These are phyloP conservation scores for Hypotaenidia philippensis DNA, from an alignment of 2,797 vertebrate species.

Conservation along the genomic window DNA sequence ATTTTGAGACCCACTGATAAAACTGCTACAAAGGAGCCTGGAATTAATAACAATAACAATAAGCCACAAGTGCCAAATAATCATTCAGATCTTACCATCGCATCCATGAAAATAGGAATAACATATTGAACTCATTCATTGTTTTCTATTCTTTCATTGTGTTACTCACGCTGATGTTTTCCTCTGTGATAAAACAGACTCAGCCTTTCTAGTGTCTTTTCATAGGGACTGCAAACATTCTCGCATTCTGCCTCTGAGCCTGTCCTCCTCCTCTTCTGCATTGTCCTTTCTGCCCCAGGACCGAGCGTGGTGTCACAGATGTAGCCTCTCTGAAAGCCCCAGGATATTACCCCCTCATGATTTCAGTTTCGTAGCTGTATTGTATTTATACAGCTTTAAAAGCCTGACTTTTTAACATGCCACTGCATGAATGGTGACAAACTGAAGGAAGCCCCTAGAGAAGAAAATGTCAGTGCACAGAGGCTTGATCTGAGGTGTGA, in stretches of 20 bases:
- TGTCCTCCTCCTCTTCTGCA: background rate
- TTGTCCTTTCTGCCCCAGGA: background rate
- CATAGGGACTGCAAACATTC: background rate
- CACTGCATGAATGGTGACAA: background rate
- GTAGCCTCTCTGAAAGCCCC: background rate
- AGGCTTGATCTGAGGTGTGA: background rate
- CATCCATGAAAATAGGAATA: background rate
- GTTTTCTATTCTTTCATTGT: background rate
- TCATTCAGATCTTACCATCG: background rate
- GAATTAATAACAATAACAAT: background rate
- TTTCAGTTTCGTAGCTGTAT: background rate
- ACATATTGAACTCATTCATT: background rate
- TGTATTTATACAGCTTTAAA: background rate
- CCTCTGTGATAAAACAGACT: background rate
- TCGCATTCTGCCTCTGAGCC: accelerated
- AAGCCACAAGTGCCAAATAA: background rate
- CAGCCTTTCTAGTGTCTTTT: background rate
- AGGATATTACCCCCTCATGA: background rate
- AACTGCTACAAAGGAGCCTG: background rate
- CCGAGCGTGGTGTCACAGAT: accelerated
- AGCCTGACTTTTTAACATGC: background rate
- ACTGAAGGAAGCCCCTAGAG: background rate
- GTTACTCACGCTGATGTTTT: background rate
- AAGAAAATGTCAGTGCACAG: background rate
- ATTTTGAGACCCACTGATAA: background rate